phyloP scores from a whole-genome alignment of 2,113 vertebrate genomes.

The Gopherus evgoodei region DNA sequence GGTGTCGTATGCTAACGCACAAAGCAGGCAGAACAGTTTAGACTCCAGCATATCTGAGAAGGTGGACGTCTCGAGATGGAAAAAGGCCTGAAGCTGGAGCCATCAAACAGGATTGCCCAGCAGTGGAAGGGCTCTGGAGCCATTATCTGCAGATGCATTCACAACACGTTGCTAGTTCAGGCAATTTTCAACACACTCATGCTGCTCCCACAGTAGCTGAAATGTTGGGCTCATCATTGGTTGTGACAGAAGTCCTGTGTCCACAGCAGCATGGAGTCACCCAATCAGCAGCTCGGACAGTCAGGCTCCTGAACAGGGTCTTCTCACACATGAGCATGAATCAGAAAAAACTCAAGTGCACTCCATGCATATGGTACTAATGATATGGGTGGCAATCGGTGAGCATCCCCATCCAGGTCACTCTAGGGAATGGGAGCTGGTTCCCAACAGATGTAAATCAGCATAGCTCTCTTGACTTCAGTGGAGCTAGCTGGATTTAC shows the following conservation, averaged over 20 bases:
- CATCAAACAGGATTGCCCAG: conserved; percentile 44
- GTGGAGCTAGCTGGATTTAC: not conserved
- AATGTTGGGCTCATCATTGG: not conserved
- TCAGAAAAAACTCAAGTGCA: fast-evolving
- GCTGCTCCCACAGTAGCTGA: conserved; percentile 7
- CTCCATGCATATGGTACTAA: not conserved
- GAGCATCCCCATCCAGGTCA: not conserved
- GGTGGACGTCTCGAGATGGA: not conserved
- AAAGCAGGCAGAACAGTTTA: not conserved
- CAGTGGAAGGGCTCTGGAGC: conserved; percentile 52
- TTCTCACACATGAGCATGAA: not conserved
- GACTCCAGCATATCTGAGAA: fast-evolving
- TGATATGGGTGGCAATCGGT: not conserved
- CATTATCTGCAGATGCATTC: conserved; percentile 64
- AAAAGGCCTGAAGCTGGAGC: not conserved
- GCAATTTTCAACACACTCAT: conserved; percentile 53
- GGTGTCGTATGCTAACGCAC: not conserved
- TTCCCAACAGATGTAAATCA: not conserved
- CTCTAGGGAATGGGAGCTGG: not conserved
- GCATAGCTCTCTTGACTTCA: not conserved
- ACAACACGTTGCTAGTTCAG: conserved; percentile 56
- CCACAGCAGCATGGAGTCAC: not conserved
- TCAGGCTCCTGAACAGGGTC: fast-evolving
- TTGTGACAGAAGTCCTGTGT: not conserved
- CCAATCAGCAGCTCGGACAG: not conserved